Percentiles rank a stretch among this genome's conserved stretches.
Conservation (phyloP, 2,113 vertebrate genomes). For the Silurus meridionalis region DNA sequence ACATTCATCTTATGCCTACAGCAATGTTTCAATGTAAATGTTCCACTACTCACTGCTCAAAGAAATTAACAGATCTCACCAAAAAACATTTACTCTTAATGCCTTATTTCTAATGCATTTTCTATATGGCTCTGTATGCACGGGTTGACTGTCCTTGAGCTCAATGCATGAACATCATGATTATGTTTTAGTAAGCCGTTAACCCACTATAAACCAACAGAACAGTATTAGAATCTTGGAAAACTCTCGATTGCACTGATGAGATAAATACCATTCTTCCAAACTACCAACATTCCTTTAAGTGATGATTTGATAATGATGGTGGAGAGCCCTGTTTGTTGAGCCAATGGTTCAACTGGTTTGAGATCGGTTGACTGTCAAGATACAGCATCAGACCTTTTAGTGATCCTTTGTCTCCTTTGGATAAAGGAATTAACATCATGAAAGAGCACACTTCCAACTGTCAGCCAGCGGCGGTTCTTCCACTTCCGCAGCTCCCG, state of each 20-base stretch:
- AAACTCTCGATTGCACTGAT: neutral
- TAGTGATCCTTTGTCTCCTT: neutral
- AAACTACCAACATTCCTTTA: neutral
- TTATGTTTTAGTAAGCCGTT: neutral
- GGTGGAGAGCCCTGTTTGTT: neutral
- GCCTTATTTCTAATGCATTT: neutral
- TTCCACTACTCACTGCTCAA: neutral
- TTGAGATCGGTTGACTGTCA: neutral
- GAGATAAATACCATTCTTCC: neutral
- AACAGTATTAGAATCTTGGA: neutral
- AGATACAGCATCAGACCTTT: neutral
- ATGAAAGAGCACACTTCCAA: neutral
- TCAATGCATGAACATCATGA: neutral
- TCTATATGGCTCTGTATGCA: neutral
- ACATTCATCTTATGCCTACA: neutral
- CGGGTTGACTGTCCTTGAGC: neutral
- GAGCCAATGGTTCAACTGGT: neutral
- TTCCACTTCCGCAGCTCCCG: too few relatives aligned
- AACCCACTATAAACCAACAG: neutral
- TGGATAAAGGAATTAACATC: neutral
- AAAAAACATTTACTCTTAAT: neutral
- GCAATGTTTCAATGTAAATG: neutral
- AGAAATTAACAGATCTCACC: neutral
- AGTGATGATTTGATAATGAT: neutral
- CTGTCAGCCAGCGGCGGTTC: too few relatives aligned